Conservation (phyloP, 2,113 vertebrate species). For the Tursiops truncatus region DNA sequence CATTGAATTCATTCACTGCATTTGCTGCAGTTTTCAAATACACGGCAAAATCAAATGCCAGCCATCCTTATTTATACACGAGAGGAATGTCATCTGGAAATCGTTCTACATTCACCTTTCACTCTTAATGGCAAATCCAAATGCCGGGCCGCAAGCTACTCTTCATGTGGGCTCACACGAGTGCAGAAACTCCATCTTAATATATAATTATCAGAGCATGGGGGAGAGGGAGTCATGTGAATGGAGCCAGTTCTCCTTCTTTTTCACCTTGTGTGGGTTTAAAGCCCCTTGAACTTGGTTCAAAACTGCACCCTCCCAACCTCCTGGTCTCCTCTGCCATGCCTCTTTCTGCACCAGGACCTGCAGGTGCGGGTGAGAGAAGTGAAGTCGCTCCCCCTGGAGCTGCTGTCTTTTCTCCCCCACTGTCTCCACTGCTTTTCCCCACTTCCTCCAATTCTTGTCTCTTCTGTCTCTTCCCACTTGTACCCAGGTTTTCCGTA, state of each 20-base stretch:
- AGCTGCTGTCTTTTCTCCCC: background rate
- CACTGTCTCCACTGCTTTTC: background rate
- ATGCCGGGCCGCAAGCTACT: background rate
- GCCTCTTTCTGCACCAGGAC: background rate
- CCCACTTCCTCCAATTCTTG: background rate
- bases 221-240: background rate
- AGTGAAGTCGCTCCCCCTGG: background rate
- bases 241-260: background rate
- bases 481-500: background rate
- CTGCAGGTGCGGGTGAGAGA: background rate
- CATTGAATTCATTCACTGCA: background rate
- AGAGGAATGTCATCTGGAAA: background rate
- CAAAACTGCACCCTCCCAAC: background rate
- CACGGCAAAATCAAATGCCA: background rate
- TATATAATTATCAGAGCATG: background rate
- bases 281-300: background rate
- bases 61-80: background rate
- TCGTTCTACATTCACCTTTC: background rate
- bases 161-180: background rate
- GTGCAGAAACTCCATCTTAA: background rate
- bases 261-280: background rate
- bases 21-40: slow-evolving; percentile 28
- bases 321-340: background rate
- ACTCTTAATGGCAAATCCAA: slow-evolving; percentile 15
- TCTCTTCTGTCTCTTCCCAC: background rate